These are phyloP conservation scores for Polydrusus tereticollis DNA, from an alignment of 2,888 invertebrate genomes.

Conservation along the genomic window DNA sequence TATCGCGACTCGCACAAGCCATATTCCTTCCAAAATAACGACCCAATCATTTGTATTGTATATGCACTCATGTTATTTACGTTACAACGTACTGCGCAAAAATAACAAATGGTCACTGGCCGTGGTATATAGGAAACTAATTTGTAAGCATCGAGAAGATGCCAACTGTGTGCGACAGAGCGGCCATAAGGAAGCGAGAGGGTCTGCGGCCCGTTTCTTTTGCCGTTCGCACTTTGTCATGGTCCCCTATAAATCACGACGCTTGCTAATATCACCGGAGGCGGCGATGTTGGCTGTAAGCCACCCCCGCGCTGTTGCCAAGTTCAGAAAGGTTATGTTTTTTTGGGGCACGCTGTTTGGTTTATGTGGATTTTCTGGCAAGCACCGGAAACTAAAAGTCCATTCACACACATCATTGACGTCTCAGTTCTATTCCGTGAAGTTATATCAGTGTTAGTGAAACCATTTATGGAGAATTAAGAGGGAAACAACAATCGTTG, in stretches of 20 bases:
- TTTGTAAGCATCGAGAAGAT: slow-evolving; percentile 31
- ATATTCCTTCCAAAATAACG: background rate
- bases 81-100: slow-evolving; percentile 6
- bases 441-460: too few species aligned
- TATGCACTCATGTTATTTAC: background rate
- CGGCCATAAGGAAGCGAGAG: slow-evolving; percentile 21
- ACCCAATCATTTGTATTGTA: background rate
- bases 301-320: slow-evolving; percentile 38
- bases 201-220: slow-evolving; percentile 53
- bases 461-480: too few species aligned
- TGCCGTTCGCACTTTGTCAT: slow-evolving; percentile 60
- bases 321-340: background rate
- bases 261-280: slow-evolving; percentile 58
- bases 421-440: too few species aligned
- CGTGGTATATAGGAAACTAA: slow-evolving; percentile 26
- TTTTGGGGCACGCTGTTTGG: background rate
- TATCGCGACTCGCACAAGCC: too few species aligned
- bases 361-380: background rate
- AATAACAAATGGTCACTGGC: slow-evolving; percentile 27
- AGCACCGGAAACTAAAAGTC: too few species aligned
- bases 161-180: slow-evolving; percentile 30
- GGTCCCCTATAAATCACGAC: slow-evolving; percentile 60
- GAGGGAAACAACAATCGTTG: too few species aligned
- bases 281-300: slow-evolving; percentile 38
- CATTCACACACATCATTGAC: too few species aligned